Evolutionary conservation across 2,888 invertebrate species (phyloP), one percentile per base, ranked within the genome.

Genomic region (Synergus gifuensis): DNA sequence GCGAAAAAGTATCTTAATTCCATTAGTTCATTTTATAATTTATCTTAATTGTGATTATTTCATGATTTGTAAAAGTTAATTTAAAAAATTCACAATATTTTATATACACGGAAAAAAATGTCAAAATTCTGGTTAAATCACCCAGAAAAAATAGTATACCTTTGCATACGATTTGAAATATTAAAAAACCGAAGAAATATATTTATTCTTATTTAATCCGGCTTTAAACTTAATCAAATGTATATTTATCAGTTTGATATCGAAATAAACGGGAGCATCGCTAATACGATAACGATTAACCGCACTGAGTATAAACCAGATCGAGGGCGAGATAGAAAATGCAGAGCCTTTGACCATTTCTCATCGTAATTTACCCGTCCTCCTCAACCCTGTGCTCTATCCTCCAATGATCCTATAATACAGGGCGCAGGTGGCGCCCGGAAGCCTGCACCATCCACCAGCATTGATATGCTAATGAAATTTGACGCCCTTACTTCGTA

Each of bases 391-490:
- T 78, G 78, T 63, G 79, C 81, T 77, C 76, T 82, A 80, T 78
- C 83, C 80, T 85, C 79, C 87, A 85, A 88, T 91, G 91, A 91
- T 91, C 91, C 91, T 87, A 88, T 91, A 90, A 91, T 90, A 86
- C 89, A 84, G 88, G 90, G 85, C 91, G 90, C 91, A 91, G 91
- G 91, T 91, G 91, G 91, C 90, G 89, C 90, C 88, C 88, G 82
- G 81, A 85, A 87, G 85, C 86, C 85, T 87, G 85, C 88, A 88
- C 90, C 91, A 91, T 91, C 90, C 90, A 86, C 91, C 91, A 90
- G 90, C 91, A 92, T 92, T 92, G 92, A 92, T 92, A 92, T 92
- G 92, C 91, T 92, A 92, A 92, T 92, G 92, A 92, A 92, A 92
- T 92, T 92, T 92, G 92, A 91, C 90, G 90, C 92, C 90, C 91